Conservation (phyloP, 2,797 vertebrate genomes). For the Leptoclinus maculatus region DNA sequence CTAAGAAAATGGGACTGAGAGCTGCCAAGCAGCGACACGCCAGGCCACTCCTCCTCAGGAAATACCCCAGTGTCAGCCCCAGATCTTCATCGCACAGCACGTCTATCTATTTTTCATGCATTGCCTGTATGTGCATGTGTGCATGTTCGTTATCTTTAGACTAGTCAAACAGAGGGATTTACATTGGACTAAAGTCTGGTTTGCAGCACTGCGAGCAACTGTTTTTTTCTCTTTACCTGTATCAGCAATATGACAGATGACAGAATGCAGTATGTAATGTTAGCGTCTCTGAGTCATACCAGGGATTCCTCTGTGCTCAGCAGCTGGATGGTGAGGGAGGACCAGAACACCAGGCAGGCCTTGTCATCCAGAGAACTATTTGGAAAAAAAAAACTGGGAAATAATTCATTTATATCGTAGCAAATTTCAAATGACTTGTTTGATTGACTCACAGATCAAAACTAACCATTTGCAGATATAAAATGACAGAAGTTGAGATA, state of each 20-base stretch:
- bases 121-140: slow-evolving; percentile 16
- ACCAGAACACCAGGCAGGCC: slow-evolving; percentile 69
- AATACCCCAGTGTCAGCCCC: slow-evolving; percentile 55
- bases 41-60: slow-evolving; percentile 55
- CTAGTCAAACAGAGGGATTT: slow-evolving; percentile 56
- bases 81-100: slow-evolving; percentile 42
- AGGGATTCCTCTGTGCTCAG: slow-evolving; percentile 58
- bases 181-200: slow-evolving; percentile 42
- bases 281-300: slow-evolving; percentile 57
- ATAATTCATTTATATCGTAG: background rate
- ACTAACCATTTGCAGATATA: background rate
- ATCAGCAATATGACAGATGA: slow-evolving; percentile 61
- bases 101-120: slow-evolving; percentile 17
- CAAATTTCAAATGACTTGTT: background rate
- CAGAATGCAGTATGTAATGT: slow-evolving; percentile 32
- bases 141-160: slow-evolving; percentile 47
- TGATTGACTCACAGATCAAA: no score
- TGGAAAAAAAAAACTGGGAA: background rate
- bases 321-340: slow-evolving; percentile 43
- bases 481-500: background rate
- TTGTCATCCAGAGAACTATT: slow-evolving; percentile 62
- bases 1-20: slow-evolving; percentile 34
- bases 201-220: slow-evolving; percentile 7
- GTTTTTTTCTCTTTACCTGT: slow-evolving; percentile 51
- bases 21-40: slow-evolving; percentile 47